Percentiles rank a stretch among this genome's conserved stretches.
Evolutionary conservation across 1,140 invertebrate genomes (phyloP).

Genomic region (Vanessa tameamea): DNA sequence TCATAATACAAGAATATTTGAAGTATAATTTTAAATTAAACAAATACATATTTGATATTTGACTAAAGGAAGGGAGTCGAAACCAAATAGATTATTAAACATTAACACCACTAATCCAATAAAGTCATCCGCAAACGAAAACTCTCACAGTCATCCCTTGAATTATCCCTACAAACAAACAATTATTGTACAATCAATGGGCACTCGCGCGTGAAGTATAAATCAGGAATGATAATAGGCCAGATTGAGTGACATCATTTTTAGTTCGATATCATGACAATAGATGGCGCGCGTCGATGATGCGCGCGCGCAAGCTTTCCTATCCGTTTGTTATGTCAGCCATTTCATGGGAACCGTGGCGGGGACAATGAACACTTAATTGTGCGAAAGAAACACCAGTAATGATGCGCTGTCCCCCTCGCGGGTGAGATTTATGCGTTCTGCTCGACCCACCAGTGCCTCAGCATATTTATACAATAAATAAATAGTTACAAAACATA

Average conservation of each 20-base stretch:
- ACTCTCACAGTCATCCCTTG: constrained; percentile 59
- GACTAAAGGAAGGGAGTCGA: constrained; percentile 33
- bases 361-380: constrained; percentile 74
- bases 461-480: constrained; percentile 70
- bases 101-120: constrained; percentile 62
- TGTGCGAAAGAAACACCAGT: constrained; percentile 75
- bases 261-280: constrained; percentile 58
- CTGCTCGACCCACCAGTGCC: constrained; percentile 65
- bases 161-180: constrained; percentile 71
- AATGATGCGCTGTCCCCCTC: constrained; percentile 63
- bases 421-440: constrained; percentile 63
- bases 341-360: constrained; percentile 76
- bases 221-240: constrained; percentile 70
- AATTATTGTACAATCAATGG: constrained; percentile 75
- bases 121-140: constrained; percentile 55
- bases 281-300: constrained; percentile 55
- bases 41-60: not conserved
- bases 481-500: constrained; percentile 76
- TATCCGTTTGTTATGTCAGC: constrained; percentile 55
- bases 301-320: constrained; percentile 56
- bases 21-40: not conserved
- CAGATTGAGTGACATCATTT: constrained; percentile 64
- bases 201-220: constrained; percentile 69
- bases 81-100: constrained; percentile 28
- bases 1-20: not conserved